Evolutionary conservation across 2,888 invertebrate species (phyloP).

Genomic region (Boloria selene): DNA sequence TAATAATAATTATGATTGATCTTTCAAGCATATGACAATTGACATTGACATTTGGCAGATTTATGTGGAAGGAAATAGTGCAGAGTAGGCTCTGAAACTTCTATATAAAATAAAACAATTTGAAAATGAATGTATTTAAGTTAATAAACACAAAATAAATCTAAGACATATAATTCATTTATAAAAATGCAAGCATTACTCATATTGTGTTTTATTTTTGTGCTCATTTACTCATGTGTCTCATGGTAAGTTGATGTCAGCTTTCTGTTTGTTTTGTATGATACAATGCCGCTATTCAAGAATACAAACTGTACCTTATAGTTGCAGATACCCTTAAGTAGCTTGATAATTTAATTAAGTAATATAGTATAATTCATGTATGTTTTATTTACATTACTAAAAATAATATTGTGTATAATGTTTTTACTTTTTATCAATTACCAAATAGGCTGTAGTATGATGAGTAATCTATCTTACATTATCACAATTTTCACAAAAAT

Average conservation of each 20-base stretch:
- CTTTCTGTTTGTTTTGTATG: conserved; percentile 30
- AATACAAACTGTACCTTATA: not conserved
- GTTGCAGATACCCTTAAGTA: not conserved
- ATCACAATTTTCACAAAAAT: too few species aligned
- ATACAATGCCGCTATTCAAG: not conserved
- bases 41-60: conserved; percentile 22
- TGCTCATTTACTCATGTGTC: conserved; percentile 82
- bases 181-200: conserved; percentile 66
- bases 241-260: conserved; percentile 76
- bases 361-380: too few species aligned
- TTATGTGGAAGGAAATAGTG: conserved; percentile 14
- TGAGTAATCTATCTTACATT: too few species aligned
- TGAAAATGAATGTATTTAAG: conserved; percentile 28
- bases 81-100: conserved; percentile 7
- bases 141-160: conserved; percentile 15
- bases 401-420: too few species aligned
- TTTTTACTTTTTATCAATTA: too few species aligned
- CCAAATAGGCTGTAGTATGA: too few species aligned
- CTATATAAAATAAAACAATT: conserved; percentile 4
- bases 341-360: too few species aligned
- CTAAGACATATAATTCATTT: conserved; percentile 48
- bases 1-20: too few species aligned
- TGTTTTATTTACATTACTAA: too few species aligned
- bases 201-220: conserved; percentile 63
- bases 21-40: not conserved